Evolutionary conservation across 2,888 invertebrate genomes (phyloP), one percentile per base, ranked within the genome.

Genomic region (Tetrapedia diversipes): DNA sequence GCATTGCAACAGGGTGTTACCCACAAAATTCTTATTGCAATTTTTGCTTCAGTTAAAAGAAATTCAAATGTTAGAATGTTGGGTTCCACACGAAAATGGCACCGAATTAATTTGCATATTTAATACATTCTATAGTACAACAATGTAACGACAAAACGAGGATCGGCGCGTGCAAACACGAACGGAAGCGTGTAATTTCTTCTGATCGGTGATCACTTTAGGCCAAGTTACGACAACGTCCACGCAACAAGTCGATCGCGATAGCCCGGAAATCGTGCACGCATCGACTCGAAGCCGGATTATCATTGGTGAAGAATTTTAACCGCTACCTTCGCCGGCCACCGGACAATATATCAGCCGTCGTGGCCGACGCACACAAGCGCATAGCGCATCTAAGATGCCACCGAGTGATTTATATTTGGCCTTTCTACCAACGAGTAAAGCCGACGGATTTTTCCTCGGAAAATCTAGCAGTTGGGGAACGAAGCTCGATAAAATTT

Each of bases 391-490:
- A 86, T 86, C 85, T 82, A 79, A 84, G 83, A 83, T 80, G 80
- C 80, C 82, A 81, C 57, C 51, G 76, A 57, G 72, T 83, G 86
- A 86, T 87, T 87, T 87, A 87, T 88, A 82, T 74, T 59, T 67
- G 69, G 75, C 82, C 82, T 83, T 80, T 81, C 47, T 67, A 79
- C 73, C 74, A 79, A 77, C 79, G 82, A 66, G 73, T 29, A 56
- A 45, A 60, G 49, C 41, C 45, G 19, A 19, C 70, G 65, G 57
- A 65, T 22, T 75, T 60, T 71, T 60, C 65, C 10, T 10, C 34
- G 34, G 60, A 69, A 76, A 68, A 76, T 61, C 61, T 11, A n/a
- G 1, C 34, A n/a, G 4, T n/a, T 0, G 45, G 29, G 4, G 19
- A 1, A 10, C 32, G 19, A 45, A 14, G 22, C 32, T 4, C 11